Evolutionary conservation across 2,797 vertebrate genomes (phyloP).

Genomic region (Leptodactylus fallax): DNA sequence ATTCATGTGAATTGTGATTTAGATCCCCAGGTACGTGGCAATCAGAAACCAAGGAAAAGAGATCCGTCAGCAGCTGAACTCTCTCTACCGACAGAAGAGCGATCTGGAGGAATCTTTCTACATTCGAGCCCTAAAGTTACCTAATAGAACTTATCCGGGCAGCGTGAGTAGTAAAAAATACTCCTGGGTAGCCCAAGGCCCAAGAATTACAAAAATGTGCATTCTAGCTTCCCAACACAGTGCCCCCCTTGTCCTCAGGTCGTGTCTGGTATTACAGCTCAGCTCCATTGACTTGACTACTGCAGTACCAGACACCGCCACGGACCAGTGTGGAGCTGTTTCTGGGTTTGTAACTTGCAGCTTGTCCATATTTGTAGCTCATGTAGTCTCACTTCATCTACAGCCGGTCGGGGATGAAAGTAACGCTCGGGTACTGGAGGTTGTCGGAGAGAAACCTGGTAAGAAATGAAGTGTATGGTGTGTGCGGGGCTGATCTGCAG

Average conservation of each 20-base stretch:
- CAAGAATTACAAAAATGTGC: too few relatives aligned
- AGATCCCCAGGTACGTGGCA: conserved; percentile 79
- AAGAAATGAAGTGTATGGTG: conserved; percentile 10
- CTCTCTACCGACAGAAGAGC: conserved; percentile 73
- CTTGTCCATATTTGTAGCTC: too few relatives aligned
- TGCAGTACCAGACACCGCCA: not conserved
- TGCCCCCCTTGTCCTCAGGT: not conserved
- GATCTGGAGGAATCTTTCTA: conserved; percentile 83
- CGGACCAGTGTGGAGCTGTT: not conserved
- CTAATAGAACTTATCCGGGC: conserved; percentile 86
- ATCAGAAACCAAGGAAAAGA: conserved; percentile 77
- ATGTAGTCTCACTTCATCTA: not conserved
- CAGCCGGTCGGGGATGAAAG: conserved; percentile 90
- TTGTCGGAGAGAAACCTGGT: conserved; percentile 87
- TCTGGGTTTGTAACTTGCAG: too few relatives aligned
- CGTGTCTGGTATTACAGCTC: not conserved
- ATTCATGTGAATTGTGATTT: not conserved
- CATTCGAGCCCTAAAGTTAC: conserved; percentile 79
- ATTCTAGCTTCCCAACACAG: too few relatives aligned
- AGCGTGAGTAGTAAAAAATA: conserved; percentile 75
- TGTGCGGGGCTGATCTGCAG: not conserved
- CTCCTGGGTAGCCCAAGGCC: not conserved
- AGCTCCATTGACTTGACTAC: not conserved
- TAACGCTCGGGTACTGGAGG: conserved; percentile 83
- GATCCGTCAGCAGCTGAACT: conserved; percentile 75